These are phyloP conservation scores for Drosophila acutilabella DNA, from an alignment of 2,888 invertebrate genomes.

Conservation along the genomic window DNA sequence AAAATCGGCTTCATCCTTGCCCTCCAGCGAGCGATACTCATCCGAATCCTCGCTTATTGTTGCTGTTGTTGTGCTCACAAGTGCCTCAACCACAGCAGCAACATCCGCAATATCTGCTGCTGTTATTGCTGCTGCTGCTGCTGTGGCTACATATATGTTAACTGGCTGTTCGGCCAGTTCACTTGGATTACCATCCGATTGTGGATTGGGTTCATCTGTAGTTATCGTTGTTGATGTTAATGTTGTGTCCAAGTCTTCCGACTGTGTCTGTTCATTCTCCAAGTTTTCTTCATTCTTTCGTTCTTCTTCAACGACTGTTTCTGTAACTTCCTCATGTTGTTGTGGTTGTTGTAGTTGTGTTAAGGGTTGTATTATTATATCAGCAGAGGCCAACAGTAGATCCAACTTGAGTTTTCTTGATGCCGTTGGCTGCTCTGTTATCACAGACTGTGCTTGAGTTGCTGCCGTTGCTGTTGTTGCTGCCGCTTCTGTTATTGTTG, in stretches of 20 bases:
- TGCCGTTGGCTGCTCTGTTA: conserved; percentile 85
- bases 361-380: conserved; percentile 68
- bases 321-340: conserved; percentile 29
- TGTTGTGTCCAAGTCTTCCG: conserved; percentile 36
- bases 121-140: conserved; percentile 20
- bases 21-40: conserved; percentile 85
- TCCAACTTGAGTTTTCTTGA: conserved; percentile 81
- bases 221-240: conserved; percentile 20
- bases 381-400: conserved; percentile 82
- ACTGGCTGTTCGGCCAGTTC: conserved; percentile 40
- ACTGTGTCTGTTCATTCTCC: conserved; percentile 14
- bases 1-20: conserved; percentile 83
- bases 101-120: conserved; percentile 17
- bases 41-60: conserved; percentile 83
- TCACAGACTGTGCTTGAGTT: conserved; percentile 84
- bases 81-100: conserved; percentile 12
- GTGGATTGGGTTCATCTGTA: conserved; percentile 28
- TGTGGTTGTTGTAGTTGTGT: conserved; percentile 60
- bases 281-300: conserved; percentile 6
- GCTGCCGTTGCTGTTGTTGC: conserved; percentile 43
- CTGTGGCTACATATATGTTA: conserved; percentile 45
- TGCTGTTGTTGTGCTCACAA: conserved; percentile 51
- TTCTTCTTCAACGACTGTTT: conserved; percentile 9
- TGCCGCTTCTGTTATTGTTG: conserved; percentile 15
- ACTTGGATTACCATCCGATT: conserved; percentile 34